These are phyloP conservation scores for Xylocopa sonorina DNA, from an alignment of 1,140 invertebrate species.

Conservation along the genomic window DNA sequence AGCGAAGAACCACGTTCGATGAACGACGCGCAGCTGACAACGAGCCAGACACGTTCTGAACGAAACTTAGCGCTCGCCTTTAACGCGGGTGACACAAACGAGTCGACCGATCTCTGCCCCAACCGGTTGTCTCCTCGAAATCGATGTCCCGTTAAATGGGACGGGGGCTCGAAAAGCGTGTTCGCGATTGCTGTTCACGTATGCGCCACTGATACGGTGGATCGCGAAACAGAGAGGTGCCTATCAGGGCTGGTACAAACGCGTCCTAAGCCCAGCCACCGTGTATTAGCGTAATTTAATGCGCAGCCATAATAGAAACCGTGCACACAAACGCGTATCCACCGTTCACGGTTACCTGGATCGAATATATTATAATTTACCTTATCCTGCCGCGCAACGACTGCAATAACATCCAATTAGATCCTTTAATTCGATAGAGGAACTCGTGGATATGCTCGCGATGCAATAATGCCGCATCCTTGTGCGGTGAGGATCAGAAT, in stretches of 20 bases:
- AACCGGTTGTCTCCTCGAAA: not conserved
- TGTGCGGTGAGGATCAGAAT: too few relatives aligned
- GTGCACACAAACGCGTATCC: not conserved
- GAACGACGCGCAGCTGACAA: not conserved
- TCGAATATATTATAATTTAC: slow-evolving; percentile 28
- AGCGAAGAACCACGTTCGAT: too few relatives aligned
- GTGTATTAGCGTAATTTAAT: slow-evolving; percentile 37
- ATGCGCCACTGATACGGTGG: not conserved
- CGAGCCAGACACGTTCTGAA: not conserved
- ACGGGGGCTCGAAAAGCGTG: slow-evolving; percentile 8
- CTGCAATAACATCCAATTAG: too few relatives aligned
- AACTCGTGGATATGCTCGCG: too few relatives aligned
- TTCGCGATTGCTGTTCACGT: not conserved
- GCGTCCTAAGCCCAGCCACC: not conserved
- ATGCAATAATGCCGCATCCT: too few relatives aligned
- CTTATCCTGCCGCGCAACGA: too few relatives aligned
- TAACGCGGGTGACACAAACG: not conserved
- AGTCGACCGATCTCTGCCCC: not conserved
- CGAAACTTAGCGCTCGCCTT: not conserved
- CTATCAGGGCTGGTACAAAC: slow-evolving; percentile 23
- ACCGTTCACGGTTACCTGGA: not conserved
- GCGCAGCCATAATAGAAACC: not conserved
- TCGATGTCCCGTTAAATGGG: slow-evolving; percentile 51
- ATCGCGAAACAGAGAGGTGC: not conserved
- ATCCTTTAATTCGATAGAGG: too few relatives aligned